Conservation (phyloP, 2,113 vertebrate species). For the Cynopterus brachyotis region DNA sequence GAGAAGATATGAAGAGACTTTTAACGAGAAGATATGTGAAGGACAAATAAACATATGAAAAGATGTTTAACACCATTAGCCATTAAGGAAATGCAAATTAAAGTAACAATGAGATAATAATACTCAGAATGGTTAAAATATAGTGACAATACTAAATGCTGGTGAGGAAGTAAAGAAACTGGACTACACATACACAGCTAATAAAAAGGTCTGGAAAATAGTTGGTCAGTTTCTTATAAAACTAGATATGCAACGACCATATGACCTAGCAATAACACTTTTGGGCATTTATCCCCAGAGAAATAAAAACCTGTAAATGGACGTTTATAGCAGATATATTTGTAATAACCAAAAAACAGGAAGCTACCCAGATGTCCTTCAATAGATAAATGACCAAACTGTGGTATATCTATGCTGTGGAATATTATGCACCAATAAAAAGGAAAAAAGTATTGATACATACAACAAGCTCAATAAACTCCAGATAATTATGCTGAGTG, state of each 20-base stretch:
- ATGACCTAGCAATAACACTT: not conserved
- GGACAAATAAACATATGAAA: not conserved
- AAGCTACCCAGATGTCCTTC: not conserved
- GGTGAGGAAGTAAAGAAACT: not conserved
- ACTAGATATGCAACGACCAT: not conserved
- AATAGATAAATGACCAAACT: not conserved
- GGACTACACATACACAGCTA: not conserved
- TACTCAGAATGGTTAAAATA: not conserved
- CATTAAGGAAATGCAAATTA: not conserved
- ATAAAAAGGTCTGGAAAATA: not conserved
- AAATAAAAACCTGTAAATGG: slow-evolving; percentile 7
- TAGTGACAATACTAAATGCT: not conserved
- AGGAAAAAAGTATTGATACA: not conserved
- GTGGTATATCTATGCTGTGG: not conserved
- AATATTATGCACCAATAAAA: not conserved
- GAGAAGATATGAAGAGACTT: not conserved
- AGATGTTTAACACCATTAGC: not conserved
- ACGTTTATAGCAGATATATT: not conserved
- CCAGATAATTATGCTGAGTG: not conserved
- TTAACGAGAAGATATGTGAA: not conserved
- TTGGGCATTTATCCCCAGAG: not conserved
- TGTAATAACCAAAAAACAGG: not conserved
- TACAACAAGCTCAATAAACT: not conserved
- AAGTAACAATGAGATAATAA: not conserved
- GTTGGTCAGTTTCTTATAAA: not conserved